Evolutionary conservation across 2,113 vertebrate species (phyloP).

Genomic region (Grallaria varia): DNA sequence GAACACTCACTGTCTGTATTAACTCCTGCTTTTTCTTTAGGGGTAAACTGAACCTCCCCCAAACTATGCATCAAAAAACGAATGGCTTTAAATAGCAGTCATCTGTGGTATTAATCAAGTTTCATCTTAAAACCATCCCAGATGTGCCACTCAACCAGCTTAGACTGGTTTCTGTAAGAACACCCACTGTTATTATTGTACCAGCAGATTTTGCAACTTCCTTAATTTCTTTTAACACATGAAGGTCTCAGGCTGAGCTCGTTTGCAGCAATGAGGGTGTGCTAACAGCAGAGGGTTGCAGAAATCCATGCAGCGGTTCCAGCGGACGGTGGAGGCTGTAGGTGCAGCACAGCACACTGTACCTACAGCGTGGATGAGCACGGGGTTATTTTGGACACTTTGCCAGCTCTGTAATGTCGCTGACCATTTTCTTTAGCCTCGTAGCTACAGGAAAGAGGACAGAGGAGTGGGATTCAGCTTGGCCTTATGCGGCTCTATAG

Average conservation of each 20-base stretch:
- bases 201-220: constrained; percentile 68
- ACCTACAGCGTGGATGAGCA: fast-evolving
- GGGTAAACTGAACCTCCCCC: constrained; percentile 34
- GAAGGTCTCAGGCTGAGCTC: constrained; percentile 40
- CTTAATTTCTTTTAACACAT: constrained; percentile 64
- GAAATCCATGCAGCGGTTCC: constrained; percentile 3
- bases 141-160: constrained; percentile 70
- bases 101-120: constrained; percentile 69
- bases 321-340: neutral
- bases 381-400: neutral
- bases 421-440: neutral
- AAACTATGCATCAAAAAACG: constrained; percentile 44
- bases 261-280: constrained; percentile 25
- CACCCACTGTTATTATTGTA: constrained; percentile 71
- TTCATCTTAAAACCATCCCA: constrained; percentile 70
- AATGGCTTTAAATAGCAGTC: constrained; percentile 61
- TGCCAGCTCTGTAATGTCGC: neutral
- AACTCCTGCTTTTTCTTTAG: constrained; percentile 51
- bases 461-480: neutral
- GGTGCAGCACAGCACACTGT: too few species aligned
- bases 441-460: neutral
- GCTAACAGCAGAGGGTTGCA: constrained; percentile 47
- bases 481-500: neutral
- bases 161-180: constrained; percentile 68
- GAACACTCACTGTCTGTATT: neutral